A percentile compares a stretch with the other conserved stretches of the same genome.
phyloP scores from a whole-genome alignment of 2,888 invertebrate genomes.

The Beris chalybata region DNA sequence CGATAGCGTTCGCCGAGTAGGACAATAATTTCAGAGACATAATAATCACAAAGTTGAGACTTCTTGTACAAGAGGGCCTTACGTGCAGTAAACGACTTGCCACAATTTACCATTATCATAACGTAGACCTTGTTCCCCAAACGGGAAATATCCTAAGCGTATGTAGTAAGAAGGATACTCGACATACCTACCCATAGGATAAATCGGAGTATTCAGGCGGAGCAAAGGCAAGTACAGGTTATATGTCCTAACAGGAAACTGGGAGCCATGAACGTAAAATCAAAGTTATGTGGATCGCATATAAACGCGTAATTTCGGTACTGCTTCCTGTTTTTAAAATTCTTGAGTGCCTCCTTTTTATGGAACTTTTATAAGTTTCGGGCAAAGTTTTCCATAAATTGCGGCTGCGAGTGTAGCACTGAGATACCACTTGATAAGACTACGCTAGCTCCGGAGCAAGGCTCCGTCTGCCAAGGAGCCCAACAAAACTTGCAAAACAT shows the following conservation, averaged over 20 bases:
- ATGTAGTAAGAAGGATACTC: not conserved
- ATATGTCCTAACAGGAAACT: slow-evolving; percentile 32
- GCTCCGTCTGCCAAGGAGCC: not conserved
- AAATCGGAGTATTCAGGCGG: not conserved
- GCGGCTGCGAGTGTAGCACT: slow-evolving; percentile 33
- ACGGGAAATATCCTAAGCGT: slow-evolving; percentile 17
- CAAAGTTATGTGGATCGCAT: slow-evolving; percentile 38
- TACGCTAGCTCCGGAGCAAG: slow-evolving; percentile 1
- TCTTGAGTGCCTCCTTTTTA: slow-evolving; percentile 34
- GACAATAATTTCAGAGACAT: slow-evolving; percentile 35
- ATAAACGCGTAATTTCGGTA: slow-evolving; percentile 37
- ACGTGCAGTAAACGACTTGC: slow-evolving; percentile 36
- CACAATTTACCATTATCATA: slow-evolving; percentile 35
- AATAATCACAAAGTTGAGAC: slow-evolving; percentile 34
- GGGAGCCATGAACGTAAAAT: slow-evolving; percentile 32
- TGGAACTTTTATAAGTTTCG: slow-evolving; percentile 34
- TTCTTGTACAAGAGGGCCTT: slow-evolving; percentile 26
- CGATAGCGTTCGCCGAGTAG: slow-evolving; percentile 7
- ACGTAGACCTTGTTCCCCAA: slow-evolving; percentile 19
- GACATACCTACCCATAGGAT: too few species aligned
- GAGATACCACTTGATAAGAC: slow-evolving; percentile 32
- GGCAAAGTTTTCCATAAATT: slow-evolving; percentile 38
- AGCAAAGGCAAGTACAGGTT: slow-evolving; percentile 15
- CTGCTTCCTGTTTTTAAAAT: slow-evolving; percentile 38
- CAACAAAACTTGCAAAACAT: slow-evolving; percentile 28